A percentile compares a stretch with the other conserved stretches of the same genome.
These are phyloP conservation scores for Eospalax fontanierii DNA, from an alignment of 2,797 vertebrate species.

Conservation along the genomic window DNA sequence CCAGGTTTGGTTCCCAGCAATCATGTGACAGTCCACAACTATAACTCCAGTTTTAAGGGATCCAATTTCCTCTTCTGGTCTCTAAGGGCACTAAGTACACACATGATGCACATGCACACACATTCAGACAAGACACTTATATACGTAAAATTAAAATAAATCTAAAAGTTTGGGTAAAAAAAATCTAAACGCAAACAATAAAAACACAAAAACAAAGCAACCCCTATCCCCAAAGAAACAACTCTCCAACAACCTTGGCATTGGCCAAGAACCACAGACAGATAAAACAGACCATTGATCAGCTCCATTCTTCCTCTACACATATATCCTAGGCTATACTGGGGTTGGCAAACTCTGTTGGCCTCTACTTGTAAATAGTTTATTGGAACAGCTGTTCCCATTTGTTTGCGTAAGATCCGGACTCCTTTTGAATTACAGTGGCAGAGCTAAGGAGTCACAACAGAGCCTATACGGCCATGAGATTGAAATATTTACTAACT, in stretches of 20 bases:
- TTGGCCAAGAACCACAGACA: background rate
- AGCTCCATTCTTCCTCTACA: background rate
- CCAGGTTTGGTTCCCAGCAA: no score
- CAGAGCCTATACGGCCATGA: fast-evolving
- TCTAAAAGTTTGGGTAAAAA: no score
- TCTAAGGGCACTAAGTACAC: no score
- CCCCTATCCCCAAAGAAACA: no score
- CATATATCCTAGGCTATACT: fast-evolving
- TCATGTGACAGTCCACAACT: no score
- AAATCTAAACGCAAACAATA: background rate
- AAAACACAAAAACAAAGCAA: background rate
- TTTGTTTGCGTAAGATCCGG: background rate
- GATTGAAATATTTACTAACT: background rate
- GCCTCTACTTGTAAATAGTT: background rate
- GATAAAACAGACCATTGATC: background rate
- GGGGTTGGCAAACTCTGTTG: background rate
- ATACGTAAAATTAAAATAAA: no score
- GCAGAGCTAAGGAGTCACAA: background rate
- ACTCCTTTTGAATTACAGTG: background rate
- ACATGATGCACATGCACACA: no score
- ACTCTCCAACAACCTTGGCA: background rate
- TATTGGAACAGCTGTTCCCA: background rate
- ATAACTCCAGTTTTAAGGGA: no score
- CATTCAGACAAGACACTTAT: no score
- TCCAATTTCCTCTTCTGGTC: no score